A percentile compares a stretch with the other conserved stretches of the same genome.
Conservation (phyloP, 2,113 vertebrate species). For the Oreochromis aureus region DNA sequence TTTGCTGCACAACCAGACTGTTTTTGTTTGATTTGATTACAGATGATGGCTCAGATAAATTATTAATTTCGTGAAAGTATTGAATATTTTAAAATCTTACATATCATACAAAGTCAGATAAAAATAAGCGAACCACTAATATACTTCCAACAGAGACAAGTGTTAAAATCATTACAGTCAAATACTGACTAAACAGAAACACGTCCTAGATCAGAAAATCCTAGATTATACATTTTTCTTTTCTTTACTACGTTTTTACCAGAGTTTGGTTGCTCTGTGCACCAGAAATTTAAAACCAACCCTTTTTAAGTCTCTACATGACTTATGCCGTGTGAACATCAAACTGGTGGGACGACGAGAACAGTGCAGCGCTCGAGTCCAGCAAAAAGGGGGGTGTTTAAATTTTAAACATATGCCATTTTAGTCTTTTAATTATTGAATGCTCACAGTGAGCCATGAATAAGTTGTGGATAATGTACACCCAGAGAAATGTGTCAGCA, state of each 20-base stretch:
- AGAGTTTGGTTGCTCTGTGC: background rate
- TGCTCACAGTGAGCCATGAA: slow-evolving; percentile 41
- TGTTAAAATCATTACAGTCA: background rate
- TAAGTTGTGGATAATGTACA: slow-evolving; percentile 65
- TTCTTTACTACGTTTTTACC: background rate
- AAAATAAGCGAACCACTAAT: background rate
- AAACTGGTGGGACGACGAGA: background rate
- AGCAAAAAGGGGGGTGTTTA: slow-evolving; percentile 28
- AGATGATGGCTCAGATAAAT: background rate
- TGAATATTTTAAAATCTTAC: slow-evolving; percentile 9
- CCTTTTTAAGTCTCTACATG: background rate
- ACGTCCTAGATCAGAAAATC: background rate
- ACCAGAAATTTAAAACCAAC: background rate
- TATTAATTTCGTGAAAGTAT: background rate
- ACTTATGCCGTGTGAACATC: background rate
- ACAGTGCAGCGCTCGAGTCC: slow-evolving; percentile 15
- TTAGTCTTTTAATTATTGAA: slow-evolving; percentile 70
- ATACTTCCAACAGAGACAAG: background rate
- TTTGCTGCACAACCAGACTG: background rate
- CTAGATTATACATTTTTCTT: background rate
- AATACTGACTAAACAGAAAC: background rate
- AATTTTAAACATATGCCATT: slow-evolving; percentile 69
- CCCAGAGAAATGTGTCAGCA: slow-evolving; percentile 44
- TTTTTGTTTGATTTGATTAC: slow-evolving; percentile 11
- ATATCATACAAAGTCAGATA: background rate